Percentiles rank a stretch among this genome's conserved stretches.
These are phyloP conservation scores for Dynastes maya DNA, from an alignment of 2,888 invertebrate genomes.

Conservation along the genomic window DNA sequence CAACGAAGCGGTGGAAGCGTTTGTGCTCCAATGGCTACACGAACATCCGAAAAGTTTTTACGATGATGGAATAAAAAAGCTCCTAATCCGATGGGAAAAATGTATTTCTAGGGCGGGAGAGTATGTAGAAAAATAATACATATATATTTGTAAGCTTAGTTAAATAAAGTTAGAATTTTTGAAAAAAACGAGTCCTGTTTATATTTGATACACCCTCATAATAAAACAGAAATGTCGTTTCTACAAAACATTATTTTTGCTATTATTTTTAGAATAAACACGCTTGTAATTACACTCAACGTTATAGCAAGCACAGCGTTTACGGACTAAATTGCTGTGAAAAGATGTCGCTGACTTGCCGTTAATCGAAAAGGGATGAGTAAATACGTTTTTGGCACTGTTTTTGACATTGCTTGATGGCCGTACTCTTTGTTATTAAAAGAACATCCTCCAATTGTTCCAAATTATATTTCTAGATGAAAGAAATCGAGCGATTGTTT, in stretches of 20 bases:
- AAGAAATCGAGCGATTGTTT: background rate
- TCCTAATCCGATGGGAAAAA: too few relatives aligned
- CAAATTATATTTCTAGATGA: constrained; percentile 21
- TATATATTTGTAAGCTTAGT: too few relatives aligned
- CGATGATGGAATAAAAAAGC: too few relatives aligned
- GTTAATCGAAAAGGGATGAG: constrained; percentile 28
- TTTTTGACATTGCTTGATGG: constrained; percentile 24
- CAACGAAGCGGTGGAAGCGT: too few relatives aligned
- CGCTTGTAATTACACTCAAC: background rate
- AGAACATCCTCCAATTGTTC: constrained; percentile 32
- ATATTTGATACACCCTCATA: too few relatives aligned
- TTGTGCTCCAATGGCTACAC: too few relatives aligned
- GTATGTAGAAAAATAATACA: too few relatives aligned
- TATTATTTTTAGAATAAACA: background rate
- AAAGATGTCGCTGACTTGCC: background rate
- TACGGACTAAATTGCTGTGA: background rate
- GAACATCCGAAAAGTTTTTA: too few relatives aligned
- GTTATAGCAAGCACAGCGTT: background rate
- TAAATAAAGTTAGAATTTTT: too few relatives aligned
- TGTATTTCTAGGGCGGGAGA: too few relatives aligned
- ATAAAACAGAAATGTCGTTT: too few relatives aligned
- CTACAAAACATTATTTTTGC: background rate
- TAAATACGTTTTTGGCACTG: constrained; percentile 19
- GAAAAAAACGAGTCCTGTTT: too few relatives aligned
- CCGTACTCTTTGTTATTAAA: constrained; percentile 30